These are phyloP conservation scores for Tanytarsus gracilentus DNA, from an alignment of 2,888 invertebrate genomes.

Conservation along the genomic window DNA sequence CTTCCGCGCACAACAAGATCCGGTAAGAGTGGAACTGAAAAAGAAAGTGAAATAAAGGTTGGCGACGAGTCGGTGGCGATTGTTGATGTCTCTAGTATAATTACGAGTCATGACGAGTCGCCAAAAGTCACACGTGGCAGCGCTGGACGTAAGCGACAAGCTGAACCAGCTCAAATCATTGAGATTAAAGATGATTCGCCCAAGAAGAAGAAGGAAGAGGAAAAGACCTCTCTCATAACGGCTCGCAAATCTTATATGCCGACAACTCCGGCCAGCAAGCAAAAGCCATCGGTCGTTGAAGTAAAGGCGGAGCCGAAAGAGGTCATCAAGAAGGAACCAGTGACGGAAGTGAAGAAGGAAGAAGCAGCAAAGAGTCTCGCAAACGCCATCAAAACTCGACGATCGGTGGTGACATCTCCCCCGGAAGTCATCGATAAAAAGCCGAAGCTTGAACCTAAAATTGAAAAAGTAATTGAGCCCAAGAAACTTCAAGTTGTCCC, in stretches of 20 bases:
- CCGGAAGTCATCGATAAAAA: not conserved
- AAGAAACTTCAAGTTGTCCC: not conserved
- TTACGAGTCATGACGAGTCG: not conserved
- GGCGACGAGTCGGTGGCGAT: conserved; percentile 19
- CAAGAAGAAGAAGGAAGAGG: conserved; percentile 25
- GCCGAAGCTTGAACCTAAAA: not conserved
- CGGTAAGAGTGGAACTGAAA: not conserved
- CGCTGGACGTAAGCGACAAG: not conserved
- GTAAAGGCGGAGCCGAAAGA: not conserved
- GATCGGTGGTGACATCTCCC: not conserved
- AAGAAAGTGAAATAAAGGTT: conserved; percentile 5
- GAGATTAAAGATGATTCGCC: not conserved
- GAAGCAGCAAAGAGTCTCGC: not conserved
- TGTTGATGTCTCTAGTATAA: conserved; percentile 23
- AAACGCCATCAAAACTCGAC: not conserved
- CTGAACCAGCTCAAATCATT: not conserved
- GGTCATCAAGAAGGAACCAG: not conserved
- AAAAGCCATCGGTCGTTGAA: not conserved
- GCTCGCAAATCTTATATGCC: conserved; percentile 24
- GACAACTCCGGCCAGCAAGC: not conserved
- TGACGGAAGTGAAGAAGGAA: not conserved
- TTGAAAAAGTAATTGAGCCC: not conserved
- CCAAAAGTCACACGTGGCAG: not conserved
- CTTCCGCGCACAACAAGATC: conserved; percentile 10
- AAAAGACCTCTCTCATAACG: conserved; percentile 19